Evolutionary conservation across 2,888 invertebrate species (phyloP).

Genomic region (Aspidapion aeneum): DNA sequence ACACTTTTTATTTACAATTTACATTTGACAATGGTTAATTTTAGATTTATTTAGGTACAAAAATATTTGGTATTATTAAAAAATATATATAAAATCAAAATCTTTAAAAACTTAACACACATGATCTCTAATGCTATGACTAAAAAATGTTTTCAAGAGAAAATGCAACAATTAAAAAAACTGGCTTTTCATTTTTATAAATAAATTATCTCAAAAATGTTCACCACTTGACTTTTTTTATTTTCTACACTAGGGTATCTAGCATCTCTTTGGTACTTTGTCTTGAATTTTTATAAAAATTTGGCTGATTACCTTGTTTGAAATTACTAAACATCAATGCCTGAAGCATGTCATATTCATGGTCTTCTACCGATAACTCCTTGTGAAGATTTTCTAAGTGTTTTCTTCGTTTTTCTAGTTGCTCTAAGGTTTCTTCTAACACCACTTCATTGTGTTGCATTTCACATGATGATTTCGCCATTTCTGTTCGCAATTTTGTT

Average conservation of each 20-base stretch:
- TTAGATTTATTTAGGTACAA: neutral
- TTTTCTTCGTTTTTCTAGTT: conserved; percentile 37
- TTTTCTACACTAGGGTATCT: conserved; percentile 47
- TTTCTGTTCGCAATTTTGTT: conserved; percentile 42
- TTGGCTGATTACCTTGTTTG: conserved; percentile 22
- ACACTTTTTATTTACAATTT: neutral
- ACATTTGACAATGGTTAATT: neutral
- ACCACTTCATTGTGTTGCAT: conserved; percentile 49
- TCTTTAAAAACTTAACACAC: neutral
- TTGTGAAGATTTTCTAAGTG: conserved; percentile 43
- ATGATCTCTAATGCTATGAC: neutral
- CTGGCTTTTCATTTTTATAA: too few relatives aligned
- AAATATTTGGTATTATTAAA: neutral
- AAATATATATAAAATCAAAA: neutral
- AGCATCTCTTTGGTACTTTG: conserved; percentile 50
- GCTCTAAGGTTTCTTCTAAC: conserved; percentile 45
- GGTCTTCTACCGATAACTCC: conserved; percentile 44
- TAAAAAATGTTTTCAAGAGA: too few relatives aligned
- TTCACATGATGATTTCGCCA: conserved; percentile 47
- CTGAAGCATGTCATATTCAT: conserved; percentile 47
- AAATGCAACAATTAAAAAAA: too few relatives aligned
- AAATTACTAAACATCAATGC: conserved; percentile 42
- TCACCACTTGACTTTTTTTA: neutral
- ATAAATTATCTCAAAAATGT: neutral
- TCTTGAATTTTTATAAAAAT: conserved; percentile 32